These are phyloP conservation scores for Erpornis zantholeuca DNA, from an alignment of 2,113 vertebrate genomes.

Conservation along the genomic window DNA sequence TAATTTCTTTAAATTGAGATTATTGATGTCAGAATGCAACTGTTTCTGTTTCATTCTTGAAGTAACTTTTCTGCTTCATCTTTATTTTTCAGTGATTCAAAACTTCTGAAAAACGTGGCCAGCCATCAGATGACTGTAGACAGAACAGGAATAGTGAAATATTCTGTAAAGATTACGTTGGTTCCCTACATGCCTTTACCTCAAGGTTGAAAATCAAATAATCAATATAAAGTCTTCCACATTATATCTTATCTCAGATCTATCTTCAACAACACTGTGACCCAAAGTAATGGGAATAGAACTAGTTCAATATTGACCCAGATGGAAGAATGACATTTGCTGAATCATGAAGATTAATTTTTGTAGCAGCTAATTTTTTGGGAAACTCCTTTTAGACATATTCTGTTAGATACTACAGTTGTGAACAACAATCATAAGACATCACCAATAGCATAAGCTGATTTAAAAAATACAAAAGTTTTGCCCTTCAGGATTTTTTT, in stretches of 20 bases:
- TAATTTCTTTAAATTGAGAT: not conserved
- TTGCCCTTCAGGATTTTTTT: not conserved
- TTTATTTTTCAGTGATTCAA: not conserved
- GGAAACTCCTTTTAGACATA: not conserved
- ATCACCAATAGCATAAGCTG: not conserved
- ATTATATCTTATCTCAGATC: slow-evolving; percentile 39
- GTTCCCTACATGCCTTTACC: not conserved
- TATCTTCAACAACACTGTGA: not conserved
- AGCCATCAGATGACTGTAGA: not conserved
- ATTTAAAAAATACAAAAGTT: not conserved
- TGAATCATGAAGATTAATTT: not conserved
- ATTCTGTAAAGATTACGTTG: not conserved
- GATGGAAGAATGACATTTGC: not conserved
- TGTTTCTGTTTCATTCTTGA: not conserved
- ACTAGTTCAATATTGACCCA: not conserved
- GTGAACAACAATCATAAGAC: not conserved
- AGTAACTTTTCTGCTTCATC: not conserved
- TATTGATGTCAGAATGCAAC: not conserved
- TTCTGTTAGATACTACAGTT: not conserved
- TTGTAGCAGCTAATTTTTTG: not conserved
- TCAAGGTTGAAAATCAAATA: slow-evolving; percentile 28
- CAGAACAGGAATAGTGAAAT: not conserved
- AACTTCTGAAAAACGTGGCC: not conserved
- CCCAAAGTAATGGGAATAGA: not conserved
- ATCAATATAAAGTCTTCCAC: slow-evolving; percentile 23